A percentile compares a stretch with the other conserved stretches of the same genome.
Evolutionary conservation across 2,113 vertebrate species (phyloP).

Genomic region (Suricata suricatta): DNA sequence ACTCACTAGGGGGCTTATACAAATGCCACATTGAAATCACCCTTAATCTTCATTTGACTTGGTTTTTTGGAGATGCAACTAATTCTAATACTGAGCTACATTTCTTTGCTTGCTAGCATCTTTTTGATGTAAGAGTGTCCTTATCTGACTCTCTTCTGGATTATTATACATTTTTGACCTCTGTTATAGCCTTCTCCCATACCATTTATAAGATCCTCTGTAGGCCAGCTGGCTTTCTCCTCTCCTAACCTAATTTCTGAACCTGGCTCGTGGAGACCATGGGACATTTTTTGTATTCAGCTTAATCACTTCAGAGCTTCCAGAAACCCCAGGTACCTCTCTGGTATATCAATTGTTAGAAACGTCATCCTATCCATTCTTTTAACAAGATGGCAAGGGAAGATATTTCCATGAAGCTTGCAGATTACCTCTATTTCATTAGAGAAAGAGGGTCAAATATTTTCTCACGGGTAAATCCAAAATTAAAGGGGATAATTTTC

Average conservation of each 20-base stretch:
- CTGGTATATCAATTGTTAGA: not conserved
- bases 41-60: not conserved
- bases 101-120: not conserved
- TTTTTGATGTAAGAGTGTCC: not conserved
- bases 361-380: not conserved
- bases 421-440: not conserved
- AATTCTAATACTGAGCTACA: not conserved
- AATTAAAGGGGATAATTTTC: not conserved
- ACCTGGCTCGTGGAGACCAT: not conserved
- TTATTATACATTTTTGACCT: not conserved
- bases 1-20: not conserved
- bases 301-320: not conserved
- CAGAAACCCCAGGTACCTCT: not conserved
- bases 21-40: not conserved
- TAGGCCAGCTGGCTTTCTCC: not conserved
- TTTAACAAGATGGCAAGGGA: not conserved
- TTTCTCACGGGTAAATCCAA: not conserved
- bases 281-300: not conserved
- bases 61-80: not conserved
- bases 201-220: not conserved
- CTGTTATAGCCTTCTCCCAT: not conserved
- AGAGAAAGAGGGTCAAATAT: not conserved
- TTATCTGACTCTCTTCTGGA: not conserved
- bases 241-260: not conserved
- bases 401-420: not conserved